phyloP scores from a whole-genome alignment of 2,888 invertebrate genomes.

The Dysmachus trigonus region DNA sequence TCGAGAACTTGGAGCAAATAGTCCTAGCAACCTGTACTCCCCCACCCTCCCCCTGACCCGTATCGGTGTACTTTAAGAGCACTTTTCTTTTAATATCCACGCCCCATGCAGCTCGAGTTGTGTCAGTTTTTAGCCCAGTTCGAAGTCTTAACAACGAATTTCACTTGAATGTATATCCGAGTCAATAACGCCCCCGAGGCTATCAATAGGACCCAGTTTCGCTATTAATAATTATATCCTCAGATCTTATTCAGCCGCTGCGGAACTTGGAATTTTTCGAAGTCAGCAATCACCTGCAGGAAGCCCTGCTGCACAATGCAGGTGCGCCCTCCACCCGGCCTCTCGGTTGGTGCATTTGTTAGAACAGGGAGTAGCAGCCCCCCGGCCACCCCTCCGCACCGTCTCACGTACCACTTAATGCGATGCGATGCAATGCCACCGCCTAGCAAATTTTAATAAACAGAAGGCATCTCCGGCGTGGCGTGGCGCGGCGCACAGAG shows the following conservation, averaged over 20 bases:
- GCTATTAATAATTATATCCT: not conserved
- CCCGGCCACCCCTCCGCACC: not conserved
- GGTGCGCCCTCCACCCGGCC: not conserved
- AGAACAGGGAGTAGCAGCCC: not conserved
- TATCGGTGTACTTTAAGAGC: not conserved
- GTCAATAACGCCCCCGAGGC: not conserved
- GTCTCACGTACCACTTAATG: not conserved
- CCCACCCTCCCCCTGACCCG: not conserved
- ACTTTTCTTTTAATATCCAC: not conserved
- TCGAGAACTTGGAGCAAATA: not conserved
- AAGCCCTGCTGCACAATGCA: not conserved
- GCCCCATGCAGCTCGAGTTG: not conserved
- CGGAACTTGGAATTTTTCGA: not conserved
- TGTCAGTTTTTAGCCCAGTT: not conserved
- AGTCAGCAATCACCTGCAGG: not conserved
- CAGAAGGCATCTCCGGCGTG: not conserved
- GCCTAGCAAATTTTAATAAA: not conserved
- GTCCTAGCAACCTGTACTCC: not conserved
- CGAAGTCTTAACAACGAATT: not conserved
- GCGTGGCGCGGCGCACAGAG: not conserved
- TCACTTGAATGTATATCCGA: not conserved
- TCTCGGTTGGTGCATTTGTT: not conserved
- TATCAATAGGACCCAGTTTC: not conserved
- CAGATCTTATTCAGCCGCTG: not conserved
- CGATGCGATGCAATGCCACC: not conserved